These are phyloP conservation scores for Drosophila mimetica DNA, from an alignment of 2,888 invertebrate species.

Conservation along the genomic window DNA sequence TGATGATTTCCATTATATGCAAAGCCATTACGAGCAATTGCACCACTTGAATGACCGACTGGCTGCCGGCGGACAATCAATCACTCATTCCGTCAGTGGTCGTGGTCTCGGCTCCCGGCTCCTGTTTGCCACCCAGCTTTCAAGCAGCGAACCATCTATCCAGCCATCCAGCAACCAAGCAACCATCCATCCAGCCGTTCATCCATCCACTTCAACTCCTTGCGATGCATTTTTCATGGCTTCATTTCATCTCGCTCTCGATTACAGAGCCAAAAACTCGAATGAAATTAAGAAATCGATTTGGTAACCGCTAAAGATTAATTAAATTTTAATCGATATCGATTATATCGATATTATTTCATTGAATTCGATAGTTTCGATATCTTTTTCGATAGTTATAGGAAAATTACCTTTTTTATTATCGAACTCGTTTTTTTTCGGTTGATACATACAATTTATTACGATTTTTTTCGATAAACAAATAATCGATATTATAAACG, in stretches of 20 bases:
- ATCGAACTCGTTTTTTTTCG: too few species aligned
- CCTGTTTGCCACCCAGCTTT: constrained; percentile 20
- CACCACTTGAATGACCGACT: constrained; percentile 58
- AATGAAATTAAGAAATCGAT: background rate
- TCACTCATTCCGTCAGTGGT: constrained; percentile 49
- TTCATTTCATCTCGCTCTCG: constrained; percentile 60
- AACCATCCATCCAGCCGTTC: constrained; percentile 29
- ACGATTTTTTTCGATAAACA: background rate
- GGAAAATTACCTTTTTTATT: too few species aligned
- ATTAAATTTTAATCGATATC: too few species aligned
- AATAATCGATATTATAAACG: background rate
- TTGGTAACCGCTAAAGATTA: too few species aligned
- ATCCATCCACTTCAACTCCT: constrained; percentile 57
- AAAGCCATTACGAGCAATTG: constrained; percentile 76
- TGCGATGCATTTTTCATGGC: constrained; percentile 74
- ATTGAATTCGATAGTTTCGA: background rate
- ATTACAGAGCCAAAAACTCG: constrained; percentile 6
- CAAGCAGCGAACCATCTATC: constrained; percentile 37
- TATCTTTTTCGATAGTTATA: too few species aligned
- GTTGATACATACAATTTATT: too few species aligned
- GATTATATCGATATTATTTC: background rate
- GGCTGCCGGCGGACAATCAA: constrained; percentile 56
- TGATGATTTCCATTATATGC: constrained; percentile 71
- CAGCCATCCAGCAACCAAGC: constrained; percentile 30
- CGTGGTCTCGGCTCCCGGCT: background rate